These are phyloP conservation scores for Aldabrachelys gigantea DNA, from an alignment of 2,113 vertebrate genomes.

Conservation along the genomic window DNA sequence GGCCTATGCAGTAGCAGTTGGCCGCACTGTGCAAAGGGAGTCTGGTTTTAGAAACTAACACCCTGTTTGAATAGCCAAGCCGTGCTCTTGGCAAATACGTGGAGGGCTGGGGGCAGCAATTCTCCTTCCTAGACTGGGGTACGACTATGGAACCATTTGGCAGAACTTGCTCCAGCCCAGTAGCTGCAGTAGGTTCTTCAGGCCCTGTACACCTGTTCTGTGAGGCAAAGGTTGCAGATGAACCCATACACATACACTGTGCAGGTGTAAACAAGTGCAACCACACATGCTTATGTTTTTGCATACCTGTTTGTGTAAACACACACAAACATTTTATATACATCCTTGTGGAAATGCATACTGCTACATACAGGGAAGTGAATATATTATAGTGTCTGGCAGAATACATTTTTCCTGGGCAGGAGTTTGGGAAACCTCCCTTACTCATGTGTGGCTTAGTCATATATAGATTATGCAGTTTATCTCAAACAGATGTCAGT, in stretches of 20 bases:
- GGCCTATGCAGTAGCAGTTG: not conserved
- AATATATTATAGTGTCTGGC: not conserved
- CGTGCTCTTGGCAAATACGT: not conserved
- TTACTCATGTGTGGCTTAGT: not conserved
- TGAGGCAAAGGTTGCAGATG: not conserved
- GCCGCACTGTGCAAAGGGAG: not conserved
- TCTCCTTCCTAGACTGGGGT: not conserved
- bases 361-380: not conserved
- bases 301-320: not conserved
- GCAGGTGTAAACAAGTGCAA: not conserved
- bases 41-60: not conserved
- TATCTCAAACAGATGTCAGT: not conserved
- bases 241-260: not conserved
- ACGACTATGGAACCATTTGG: not conserved
- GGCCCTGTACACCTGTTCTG: not conserved
- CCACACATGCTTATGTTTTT: not conserved
- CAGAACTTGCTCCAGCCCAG: not conserved
- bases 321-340: not conserved
- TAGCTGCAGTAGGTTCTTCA: not conserved
- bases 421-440: not conserved
- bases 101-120: not conserved
- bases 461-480: not conserved
- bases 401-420: not conserved
- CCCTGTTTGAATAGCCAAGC: not conserved
- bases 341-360: not conserved